Evolutionary conservation across 2,888 invertebrate genomes (phyloP).

Genomic region (Epistrophe eligans): DNA sequence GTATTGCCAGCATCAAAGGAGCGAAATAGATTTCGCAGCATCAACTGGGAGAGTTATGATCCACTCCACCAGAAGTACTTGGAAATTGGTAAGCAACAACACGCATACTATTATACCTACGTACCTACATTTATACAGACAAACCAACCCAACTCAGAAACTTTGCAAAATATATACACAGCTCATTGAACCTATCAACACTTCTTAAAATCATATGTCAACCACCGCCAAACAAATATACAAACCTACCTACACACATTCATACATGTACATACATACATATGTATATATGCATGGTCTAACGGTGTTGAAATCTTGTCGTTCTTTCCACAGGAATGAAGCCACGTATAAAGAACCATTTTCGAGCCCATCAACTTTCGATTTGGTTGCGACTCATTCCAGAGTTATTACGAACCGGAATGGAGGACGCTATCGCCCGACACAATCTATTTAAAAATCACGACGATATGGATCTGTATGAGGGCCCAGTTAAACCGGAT

Average conservation of each 20-base stretch:
- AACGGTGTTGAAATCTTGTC: slow-evolving; percentile 8
- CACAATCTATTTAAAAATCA: slow-evolving; percentile 96
- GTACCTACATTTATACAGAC: no score
- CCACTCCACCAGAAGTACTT: slow-evolving; percentile 96
- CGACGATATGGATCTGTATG: slow-evolving; percentile 94
- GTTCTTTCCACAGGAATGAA: slow-evolving; percentile 90
- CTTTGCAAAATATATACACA: slow-evolving; percentile 8
- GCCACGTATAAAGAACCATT: slow-evolving; percentile 95
- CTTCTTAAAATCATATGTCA: slow-evolving; percentile 51
- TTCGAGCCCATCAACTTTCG: slow-evolving; percentile 96
- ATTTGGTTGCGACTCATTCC: slow-evolving; percentile 98
- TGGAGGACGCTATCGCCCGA: slow-evolving; percentile 93
- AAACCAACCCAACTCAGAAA: neutral
- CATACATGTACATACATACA: neutral
- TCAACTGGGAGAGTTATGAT: slow-evolving; percentile 96
- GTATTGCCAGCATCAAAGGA: slow-evolving; percentile 92
- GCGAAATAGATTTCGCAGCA: slow-evolving; percentile 92
- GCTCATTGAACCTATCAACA: slow-evolving; percentile 56
- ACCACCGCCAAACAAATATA: slow-evolving; percentile 39
- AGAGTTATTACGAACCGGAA: slow-evolving; percentile 93
- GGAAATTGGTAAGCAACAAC: slow-evolving; percentile 90
- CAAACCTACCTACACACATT: no score
- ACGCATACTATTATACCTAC: neutral
- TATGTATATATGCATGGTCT: neutral
- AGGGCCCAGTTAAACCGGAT: slow-evolving; percentile 94